Evolutionary conservation across 2,797 vertebrate species (phyloP).

Genomic region (Amblyraja radiata): DNA sequence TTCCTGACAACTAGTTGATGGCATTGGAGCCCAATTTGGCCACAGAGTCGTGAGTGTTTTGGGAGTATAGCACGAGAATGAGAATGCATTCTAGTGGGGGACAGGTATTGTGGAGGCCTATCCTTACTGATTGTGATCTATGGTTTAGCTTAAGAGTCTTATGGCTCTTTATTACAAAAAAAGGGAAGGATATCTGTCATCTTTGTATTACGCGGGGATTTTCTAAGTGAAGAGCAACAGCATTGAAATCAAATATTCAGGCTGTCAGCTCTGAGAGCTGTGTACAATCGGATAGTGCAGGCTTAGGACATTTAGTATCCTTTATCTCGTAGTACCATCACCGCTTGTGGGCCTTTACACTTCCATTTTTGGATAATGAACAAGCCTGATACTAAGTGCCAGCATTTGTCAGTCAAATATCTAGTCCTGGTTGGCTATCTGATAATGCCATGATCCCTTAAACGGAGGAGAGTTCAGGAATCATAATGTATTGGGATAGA

Average conservation of each 20-base stretch:
- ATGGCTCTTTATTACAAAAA: neutral
- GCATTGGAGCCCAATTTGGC: no score
- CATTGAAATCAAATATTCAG: neutral
- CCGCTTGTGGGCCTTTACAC: neutral
- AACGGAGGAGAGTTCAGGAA: neutral
- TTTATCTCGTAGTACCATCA: neutral
- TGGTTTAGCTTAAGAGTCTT: no score
- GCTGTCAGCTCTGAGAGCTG: neutral
- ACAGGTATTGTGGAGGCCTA: no score
- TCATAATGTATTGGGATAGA: neutral
- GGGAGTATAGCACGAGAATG: no score
- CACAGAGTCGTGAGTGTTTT: no score
- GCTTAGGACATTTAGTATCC: neutral
- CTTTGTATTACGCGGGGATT: neutral
- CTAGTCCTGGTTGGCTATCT: neutral
- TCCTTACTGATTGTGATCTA: no score
- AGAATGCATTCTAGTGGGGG: no score
- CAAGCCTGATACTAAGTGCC: neutral
- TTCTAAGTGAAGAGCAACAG: neutral
- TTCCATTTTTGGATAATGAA: neutral
- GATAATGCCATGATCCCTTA: neutral
- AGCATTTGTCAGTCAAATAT: neutral
- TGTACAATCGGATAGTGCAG: neutral
- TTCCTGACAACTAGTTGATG: no score
- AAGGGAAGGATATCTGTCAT: neutral